Base-by-base conservation (phyloP, 2,797 vertebrate genomes). In the Mastacembelus armatus region DNA sequence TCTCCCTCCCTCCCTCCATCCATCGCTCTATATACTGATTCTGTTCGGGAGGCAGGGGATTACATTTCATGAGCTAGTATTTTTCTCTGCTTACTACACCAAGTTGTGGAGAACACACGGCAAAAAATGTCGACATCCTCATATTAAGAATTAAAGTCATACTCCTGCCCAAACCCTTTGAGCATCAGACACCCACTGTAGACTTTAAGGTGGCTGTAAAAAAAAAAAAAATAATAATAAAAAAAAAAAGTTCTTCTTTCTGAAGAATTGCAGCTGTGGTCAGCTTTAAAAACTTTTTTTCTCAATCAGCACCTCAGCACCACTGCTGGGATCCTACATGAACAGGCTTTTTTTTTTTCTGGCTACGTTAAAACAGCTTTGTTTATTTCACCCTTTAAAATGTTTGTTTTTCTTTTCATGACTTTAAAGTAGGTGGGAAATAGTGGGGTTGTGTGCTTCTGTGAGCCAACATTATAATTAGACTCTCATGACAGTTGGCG, bases 41-140 rank as follows among this genome's bases (percentile, higher is more conserved):
- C 80, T 78, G 85, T 84, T 32, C 2, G 81, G 74, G 74, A 85
- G 47, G 21, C 49, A 73, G 44, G 51, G 65, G 88, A 89, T 85
- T 81, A 83, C 77, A 84, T 71, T 78, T 75, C 83, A 69, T 75
- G 66, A 69, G 66, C 59, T 81, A 27, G 55, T 83, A 57, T 82
- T 89, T 86, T 70, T 85, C 56, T 74, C 18, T 73, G 57, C 72
- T 81, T 71, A 74, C 61, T 83, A 47, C 73, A 63, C 66, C 52
- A 70, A 70, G 54, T 70, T 57, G 33, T 42, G 61, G 36, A 58
- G 22, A 66, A 63, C 24, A 76, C 45, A 35, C 26, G 43, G 47
- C 47, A 74, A 60, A 62, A 76, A 75, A 33, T 3, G 26, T 22
- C 5, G 19, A 59, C 33, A 51, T 62, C 4, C 29, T 44, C 6